Base-by-base conservation (phyloP, 2,888 invertebrate species). In the Oscheius onirici region DNA sequence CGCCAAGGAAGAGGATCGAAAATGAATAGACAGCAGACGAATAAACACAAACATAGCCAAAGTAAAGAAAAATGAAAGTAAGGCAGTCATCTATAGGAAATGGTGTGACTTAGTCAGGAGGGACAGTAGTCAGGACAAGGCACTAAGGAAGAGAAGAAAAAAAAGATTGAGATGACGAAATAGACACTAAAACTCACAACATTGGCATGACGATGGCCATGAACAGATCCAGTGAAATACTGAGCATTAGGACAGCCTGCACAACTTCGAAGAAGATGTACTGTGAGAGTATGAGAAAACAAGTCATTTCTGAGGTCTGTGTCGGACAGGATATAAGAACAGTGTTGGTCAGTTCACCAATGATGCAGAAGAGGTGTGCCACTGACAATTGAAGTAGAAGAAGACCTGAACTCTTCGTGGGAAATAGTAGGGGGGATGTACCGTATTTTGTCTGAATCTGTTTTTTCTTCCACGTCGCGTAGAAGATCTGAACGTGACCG, bases 401-500 rank as follows among this genome's bases (percentile, higher is more conserved):
- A 28, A 69, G 41, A 13, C 69, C 69, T 69, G 49, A 58, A 58
- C 15, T 55, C 55, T 55, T 43, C 26, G n/a, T 44, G 43, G 44
- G 15, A n/a, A n/a, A n/a, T 28, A 40, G n/a, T 17, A 15, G 49
- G 26, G 60, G n/a, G n/a, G 17, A 40, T 40, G 40, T 28, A 58
- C 69, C 69, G 43, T 69, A 54, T 51, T 69, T 69, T 1, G 46
- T 69, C 49, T 54, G 58, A 26, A 69, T 46, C 11, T 58, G 49
- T 40, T 69, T 69, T 10, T 46, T 58, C 34, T 69, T 58, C 49
- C 51, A 60, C 2, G 69, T 69, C 1, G 49, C 69, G 22, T 17
- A 49, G 34, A 69, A 43, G 58, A 69, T 69, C 22, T 69, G 57
- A 24, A 58, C 41, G 44, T 69, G 69, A 26, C 69, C 69, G 15